Base-by-base conservation (phyloP, 2,888 invertebrate species). In the Limnephilus rhombicus region DNA sequence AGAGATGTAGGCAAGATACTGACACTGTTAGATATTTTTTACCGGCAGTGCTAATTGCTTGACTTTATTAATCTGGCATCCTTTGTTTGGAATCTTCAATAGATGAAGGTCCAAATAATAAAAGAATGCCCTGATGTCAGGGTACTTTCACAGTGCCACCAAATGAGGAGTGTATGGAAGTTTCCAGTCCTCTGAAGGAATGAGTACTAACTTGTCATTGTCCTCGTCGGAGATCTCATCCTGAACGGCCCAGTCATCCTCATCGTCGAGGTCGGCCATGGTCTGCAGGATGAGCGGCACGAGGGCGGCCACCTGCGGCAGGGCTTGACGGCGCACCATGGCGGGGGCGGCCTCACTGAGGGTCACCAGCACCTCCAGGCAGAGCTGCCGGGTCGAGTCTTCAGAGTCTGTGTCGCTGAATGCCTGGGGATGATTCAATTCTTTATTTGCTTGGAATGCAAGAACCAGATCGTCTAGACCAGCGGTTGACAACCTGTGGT, bases 231-330 rank as follows among this genome's bases (percentile, higher is more conserved):
- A 97, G 34, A 98, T 97, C 94, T 99, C 98, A 95, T 99, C 99
- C 82, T 98, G 97, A 91, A 97, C 96, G 45, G 98, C 97, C 99
- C 99, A 99, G 92, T 98, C 98, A 24, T 98, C 97, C 94, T 99
- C 99, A 91, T 99, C 99, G 82, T 99, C 99, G 92, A 99, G 95
- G 94, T 99, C 99, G 89, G 99, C 98, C 98, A 99, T 98, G 97
- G 99, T 98, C 95, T 98, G 97, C 93, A 99, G 96, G 94, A 99
- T 97, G 93, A 98, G 96, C 0, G 98, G 98, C 88, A 99, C 98
- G 94, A 98, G 96, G 92, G 97, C 96, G 85, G 97, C 97, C 93
- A 99, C 97, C 94, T 98, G 99, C 94, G 98, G 98, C 53, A 97
- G 97, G 24, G 98, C 98, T 94, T 98, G 97, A 95, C 99, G 99